These are phyloP conservation scores for Axis porcinus DNA, from an alignment of 2,113 vertebrate genomes.

Conservation along the genomic window DNA sequence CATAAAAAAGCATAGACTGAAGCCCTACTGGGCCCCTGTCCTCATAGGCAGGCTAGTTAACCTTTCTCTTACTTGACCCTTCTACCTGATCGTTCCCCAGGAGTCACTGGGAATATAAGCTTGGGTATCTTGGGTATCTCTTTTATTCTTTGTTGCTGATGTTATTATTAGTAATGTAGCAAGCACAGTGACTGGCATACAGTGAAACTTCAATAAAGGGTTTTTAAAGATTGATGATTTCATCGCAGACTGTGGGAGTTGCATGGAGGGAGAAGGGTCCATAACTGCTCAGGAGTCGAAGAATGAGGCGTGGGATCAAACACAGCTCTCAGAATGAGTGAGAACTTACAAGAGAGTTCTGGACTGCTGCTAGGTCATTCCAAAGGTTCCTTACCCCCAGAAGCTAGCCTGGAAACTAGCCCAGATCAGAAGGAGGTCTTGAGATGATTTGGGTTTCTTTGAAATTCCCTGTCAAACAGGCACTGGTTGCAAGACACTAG, in stretches of 20 bases:
- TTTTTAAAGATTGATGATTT: background rate
- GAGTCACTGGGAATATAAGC: background rate
- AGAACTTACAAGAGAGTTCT: background rate
- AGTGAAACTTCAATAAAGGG: background rate
- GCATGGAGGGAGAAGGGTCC: background rate
- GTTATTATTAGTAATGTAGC: background rate
- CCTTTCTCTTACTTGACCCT: background rate
- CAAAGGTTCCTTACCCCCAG: background rate
- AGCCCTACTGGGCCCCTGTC: background rate
- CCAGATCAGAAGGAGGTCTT: background rate
- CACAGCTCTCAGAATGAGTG: background rate
- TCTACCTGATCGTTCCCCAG: background rate
- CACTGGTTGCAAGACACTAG: background rate
- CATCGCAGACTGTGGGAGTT: background rate
- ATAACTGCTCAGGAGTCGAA: background rate
- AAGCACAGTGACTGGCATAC: background rate
- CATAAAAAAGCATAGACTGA: background rate
- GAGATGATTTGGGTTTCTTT: background rate
- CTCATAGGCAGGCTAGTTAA: background rate
- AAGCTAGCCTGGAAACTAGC: background rate
- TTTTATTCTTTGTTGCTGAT: background rate
- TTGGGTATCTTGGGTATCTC: background rate
- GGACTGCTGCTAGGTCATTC: background rate
- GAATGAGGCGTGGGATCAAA: background rate
- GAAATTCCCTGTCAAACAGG: background rate